A percentile compares a stretch with the other conserved stretches of the same genome.
Evolutionary conservation across 2,113 vertebrate genomes (phyloP).

Genomic region (Rhagologus leucostigma): DNA sequence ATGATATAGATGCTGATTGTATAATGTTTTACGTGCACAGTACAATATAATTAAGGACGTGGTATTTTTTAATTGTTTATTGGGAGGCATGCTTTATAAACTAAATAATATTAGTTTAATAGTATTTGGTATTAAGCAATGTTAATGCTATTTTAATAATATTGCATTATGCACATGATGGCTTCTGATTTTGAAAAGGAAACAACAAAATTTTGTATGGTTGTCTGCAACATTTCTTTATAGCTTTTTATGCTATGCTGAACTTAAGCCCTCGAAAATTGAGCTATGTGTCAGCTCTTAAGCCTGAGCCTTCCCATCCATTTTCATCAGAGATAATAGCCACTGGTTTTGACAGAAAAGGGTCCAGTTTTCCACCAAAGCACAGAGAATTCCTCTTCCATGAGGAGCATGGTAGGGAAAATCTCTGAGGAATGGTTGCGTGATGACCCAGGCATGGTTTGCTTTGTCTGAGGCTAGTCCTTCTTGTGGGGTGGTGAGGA

Average conservation of each 20-base stretch:
- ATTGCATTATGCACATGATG: background rate
- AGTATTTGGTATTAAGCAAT: background rate
- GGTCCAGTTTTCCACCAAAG: background rate
- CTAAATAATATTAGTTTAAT: background rate
- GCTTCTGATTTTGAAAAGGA: background rate
- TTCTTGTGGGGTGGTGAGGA: fast-evolving
- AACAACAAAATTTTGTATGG: background rate
- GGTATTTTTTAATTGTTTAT: background rate
- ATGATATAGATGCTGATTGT: background rate
- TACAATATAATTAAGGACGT: background rate
- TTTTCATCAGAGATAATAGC: background rate
- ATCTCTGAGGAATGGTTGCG: background rate
- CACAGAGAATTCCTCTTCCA: background rate
- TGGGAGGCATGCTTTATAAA: background rate
- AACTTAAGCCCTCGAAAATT: background rate
- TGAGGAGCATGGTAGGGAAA: background rate
- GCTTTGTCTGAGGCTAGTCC: background rate
- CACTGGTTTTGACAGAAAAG: background rate
- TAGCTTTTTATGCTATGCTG: background rate
- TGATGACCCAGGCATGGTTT: background rate
- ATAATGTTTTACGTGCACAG: background rate
- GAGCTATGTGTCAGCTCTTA: background rate
- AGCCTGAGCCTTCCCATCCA: background rate
- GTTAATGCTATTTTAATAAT: background rate
- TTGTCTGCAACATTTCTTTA: background rate